These are phyloP conservation scores for Pseudocheirus occidentalis DNA, from an alignment of 2,797 vertebrate species.

Conservation along the genomic window DNA sequence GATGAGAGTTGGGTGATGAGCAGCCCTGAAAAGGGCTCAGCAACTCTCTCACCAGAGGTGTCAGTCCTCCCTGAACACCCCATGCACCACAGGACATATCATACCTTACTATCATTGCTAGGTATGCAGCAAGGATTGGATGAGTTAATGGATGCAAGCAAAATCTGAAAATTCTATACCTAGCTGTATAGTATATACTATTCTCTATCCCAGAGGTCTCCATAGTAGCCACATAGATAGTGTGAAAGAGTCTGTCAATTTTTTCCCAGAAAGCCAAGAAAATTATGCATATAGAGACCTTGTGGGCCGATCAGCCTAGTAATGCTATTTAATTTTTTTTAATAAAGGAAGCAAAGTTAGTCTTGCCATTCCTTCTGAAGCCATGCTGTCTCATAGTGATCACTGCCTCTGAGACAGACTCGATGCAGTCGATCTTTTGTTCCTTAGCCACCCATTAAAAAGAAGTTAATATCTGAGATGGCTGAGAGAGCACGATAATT, in stretches of 20 bases:
- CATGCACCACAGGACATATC: not conserved
- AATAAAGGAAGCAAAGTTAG: not conserved
- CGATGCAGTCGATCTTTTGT: not conserved
- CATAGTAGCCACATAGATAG: not conserved
- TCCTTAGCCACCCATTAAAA: not conserved
- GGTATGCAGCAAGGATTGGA: not conserved
- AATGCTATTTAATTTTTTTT: not conserved
- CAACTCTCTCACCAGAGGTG: not conserved
- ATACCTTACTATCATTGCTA: not conserved
- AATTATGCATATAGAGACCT: not conserved
- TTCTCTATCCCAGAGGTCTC: not conserved
- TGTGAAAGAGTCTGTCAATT: not conserved
- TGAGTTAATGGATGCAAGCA: not conserved
- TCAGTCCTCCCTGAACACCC: not conserved
- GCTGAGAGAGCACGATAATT: rapidly evolving
- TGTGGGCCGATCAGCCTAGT: not conserved
- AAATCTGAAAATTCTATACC: not conserved
- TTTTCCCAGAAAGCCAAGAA: not conserved
- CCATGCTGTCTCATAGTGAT: not conserved
- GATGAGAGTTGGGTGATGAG: not conserved
- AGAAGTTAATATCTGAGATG: not conserved
- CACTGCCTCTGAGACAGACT: not conserved
- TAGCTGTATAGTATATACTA: not conserved
- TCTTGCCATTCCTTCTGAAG: not conserved
- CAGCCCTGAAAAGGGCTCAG: not conserved